Base-by-base conservation (phyloP, 2,113 vertebrate genomes). In the Myotis brandtii region DNA sequence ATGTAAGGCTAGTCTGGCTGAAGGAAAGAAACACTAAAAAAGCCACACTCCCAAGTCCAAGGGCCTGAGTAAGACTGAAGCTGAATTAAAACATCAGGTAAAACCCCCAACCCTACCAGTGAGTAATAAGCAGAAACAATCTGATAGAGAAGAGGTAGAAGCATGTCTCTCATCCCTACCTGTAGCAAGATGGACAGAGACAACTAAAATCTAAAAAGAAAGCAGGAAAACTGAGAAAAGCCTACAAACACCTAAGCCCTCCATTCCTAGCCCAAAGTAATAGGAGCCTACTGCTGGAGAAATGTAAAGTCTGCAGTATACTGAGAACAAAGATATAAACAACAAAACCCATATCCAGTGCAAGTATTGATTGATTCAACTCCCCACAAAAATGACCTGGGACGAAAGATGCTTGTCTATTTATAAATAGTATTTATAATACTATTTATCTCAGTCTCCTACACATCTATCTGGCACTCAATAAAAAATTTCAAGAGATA, bases 311-410 rank as follows among this genome's bases (percentile, higher is more conserved):
- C 37, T 92, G 5, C 66, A 30, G 11, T 43, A 40, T 34, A 89
- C 5, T n/a, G 27, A 90, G 64, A 21, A 67, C 56, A 94, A 92
- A 96, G 50, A 46, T 67, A 86, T 0, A 30, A 80, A 27, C 27
- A 84, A 89, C 20, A 32, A 89, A 89, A 81, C 17, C 25, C 75
- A 89, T 89, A 91, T 69, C 40, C 32, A 89, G 46, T 48, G 89
- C 72, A 94, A 90, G 14, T 73, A 81, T 12, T 75, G 46, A 56
- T 0, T 82, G 30, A 89, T 59, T 83, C 37, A 90, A 82, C 16
- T 37, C 3, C 37, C 1, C 0, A 72, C 27, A 90, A 30, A 32
- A 90, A 90, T 17, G 37, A 40, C n/a, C 50, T 94, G 12, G 80
- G 73, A 37, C 54, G 76, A 95, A 86, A 89, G 6, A 82, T 20